Base-by-base conservation (phyloP, 1,140 invertebrate genomes). In the Bradysia coprophila region DNA sequence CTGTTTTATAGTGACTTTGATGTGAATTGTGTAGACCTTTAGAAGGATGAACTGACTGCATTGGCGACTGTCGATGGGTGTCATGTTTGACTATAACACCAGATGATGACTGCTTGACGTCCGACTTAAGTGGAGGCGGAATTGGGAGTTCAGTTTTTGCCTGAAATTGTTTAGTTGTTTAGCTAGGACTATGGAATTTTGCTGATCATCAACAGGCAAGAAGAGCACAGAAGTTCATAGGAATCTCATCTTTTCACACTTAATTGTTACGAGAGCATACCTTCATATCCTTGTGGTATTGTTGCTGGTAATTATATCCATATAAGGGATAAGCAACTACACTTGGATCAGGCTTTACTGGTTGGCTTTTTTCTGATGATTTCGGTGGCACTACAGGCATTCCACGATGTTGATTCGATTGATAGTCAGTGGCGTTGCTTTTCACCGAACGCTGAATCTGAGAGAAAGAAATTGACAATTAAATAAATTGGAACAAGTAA, bases 21-120 rank as follows among this genome's bases (percentile, higher is more conserved):
- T 18, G 69, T 19, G 69, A 63, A 4, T 39, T 4, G 21, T 22
- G 11, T 16, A 31, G 5, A 3, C 28, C 24, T 42, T 42, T 32
- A 15, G 21, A 6, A 28, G 69, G 70, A 53, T 72, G 69, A 4
- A 62, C 59, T 37, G 57, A 51, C 4, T 63, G 55, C 16, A 62
- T 57, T 42, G 68, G 59, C 19, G 63, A 49, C 37, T 57, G 52
- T 22, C 56, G 46, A 47, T 58, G 56, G 41, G 62, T 59, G 40
- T 75, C 72, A 50, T 75, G 73, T 54, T 75, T 75, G 13, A 75
- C 73, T 43, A 75, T 75, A 32, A 76, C 73, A 33, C 41, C 21
- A 44, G 71, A 71, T 48, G 65, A 72, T n/a, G 41, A 22, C 13
- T 20, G 19, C 47, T 75, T 75, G 45, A 70, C 61, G 51, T 75